Evolutionary conservation across 2,113 vertebrate genomes (phyloP), one percentile per base, ranked within the genome.

Genomic region (Trogon surrucura): DNA sequence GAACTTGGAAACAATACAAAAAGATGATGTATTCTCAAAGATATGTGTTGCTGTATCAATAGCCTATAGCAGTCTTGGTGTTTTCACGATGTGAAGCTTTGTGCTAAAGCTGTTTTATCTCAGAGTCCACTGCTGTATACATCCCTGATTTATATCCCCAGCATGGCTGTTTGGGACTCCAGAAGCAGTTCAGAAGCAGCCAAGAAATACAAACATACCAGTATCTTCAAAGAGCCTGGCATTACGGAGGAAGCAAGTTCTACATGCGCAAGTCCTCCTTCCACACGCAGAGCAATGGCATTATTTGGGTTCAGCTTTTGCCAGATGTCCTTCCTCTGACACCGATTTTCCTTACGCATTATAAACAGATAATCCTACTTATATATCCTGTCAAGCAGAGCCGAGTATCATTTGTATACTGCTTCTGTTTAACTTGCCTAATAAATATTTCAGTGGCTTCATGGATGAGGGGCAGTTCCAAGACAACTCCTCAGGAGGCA

Each of bases 321-420:
- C 73, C 86, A 82, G 85, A 64, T 62, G 77, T 82, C 93, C 80
- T 94, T 92, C 57, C 74, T 66, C 86, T 82, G 83, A 88, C 88
- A 94, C 65, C 1, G 34, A 13, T 69, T 91, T 93, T 85, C 80
- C 66, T 80, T 45, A 32, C 0, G 1, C 82, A 53, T 90, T 93
- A 75, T 64, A 70, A 91, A 83, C 54, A 93, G 75, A 96, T 85
- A 88, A 96, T 85, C 91, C 56, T 77, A 60, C 88, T 91, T 44
- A 91, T 10, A 79, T 45, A 65, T 26, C 72, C 85, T 72, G 85
- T 75, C 85, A 81, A 54, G 83, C 72, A 93, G 47, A 53, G 51
- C 7, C 0, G 4, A 74, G 36, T 29, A 81, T 58, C 36, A 4
- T 82, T 84, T 77, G 50, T 79, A 44, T 47, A 86, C 38, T 18